Conservation (phyloP, 1,140 invertebrate species). For the Trachelipus rathkii region DNA sequence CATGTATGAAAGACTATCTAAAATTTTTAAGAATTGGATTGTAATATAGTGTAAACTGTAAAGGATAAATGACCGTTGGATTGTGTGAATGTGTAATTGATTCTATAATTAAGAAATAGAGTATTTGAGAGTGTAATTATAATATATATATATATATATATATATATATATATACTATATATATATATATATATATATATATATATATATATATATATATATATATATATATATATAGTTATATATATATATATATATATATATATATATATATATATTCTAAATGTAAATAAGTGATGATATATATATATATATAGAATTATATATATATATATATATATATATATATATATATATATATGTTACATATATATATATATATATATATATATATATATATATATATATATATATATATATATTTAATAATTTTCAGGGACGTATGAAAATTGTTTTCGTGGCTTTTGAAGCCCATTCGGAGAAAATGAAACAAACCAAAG, state of each 20-base stretch:
- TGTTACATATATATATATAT: background rate
- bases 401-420: background rate
- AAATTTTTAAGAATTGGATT: too few species aligned
- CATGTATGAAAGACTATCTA: too few species aligned
- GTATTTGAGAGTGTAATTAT: too few species aligned
- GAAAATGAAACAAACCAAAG: slow-evolving; percentile 13
- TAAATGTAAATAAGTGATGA: too few species aligned
- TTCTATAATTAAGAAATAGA: too few species aligned
- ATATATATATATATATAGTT: slow-evolving; percentile 25
- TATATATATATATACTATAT: too few species aligned
- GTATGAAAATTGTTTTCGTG: slow-evolving; percentile 3
- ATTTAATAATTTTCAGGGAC: background rate
- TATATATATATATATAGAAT: slow-evolving; percentile 5
- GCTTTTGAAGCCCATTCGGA: background rate
- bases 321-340: slow-evolving; percentile 5
- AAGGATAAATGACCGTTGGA: too few species aligned
- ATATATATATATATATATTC: background rate
- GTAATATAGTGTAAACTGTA: too few species aligned
- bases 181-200: too few species aligned
- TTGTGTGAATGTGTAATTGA: too few species aligned
- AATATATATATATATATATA: too few species aligned
- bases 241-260: slow-evolving; percentile 21
- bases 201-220: slow-evolving; percentile 22
- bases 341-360: background rate
- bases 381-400: background rate